Percentiles rank a stretch among this genome's conserved stretches.
Evolutionary conservation across 1,140 invertebrate genomes (phyloP).

Genomic region (Drosophila mayri): DNA sequence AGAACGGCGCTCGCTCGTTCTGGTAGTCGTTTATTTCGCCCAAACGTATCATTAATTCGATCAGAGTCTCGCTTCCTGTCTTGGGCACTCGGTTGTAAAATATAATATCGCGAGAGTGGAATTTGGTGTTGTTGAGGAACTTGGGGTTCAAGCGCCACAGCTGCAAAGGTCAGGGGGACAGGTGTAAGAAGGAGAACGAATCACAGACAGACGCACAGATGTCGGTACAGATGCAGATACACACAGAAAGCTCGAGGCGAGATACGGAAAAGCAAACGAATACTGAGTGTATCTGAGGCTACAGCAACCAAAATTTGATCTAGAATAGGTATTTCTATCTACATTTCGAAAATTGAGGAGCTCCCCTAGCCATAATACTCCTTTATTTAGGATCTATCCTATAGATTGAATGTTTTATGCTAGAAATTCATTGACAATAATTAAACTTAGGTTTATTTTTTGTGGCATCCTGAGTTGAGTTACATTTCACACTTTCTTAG

Average conservation of each 20-base stretch:
- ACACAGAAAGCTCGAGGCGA: conserved; percentile 39
- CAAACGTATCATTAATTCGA: conserved; percentile 91
- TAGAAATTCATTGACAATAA: neutral
- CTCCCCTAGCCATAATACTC: neutral
- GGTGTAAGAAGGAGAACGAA: conserved; percentile 86
- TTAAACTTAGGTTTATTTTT: conserved; percentile 1
- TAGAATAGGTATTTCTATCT: neutral
- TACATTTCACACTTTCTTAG: conserved; percentile 24
- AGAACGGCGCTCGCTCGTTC: conserved; percentile 34
- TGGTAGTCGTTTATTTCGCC: conserved; percentile 89
- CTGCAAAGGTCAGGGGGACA: conserved; percentile 88
- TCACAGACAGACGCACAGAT: conserved; percentile 22
- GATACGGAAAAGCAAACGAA: conserved; percentile 29
- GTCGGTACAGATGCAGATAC: conserved; percentile 21
- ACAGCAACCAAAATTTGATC: neutral
- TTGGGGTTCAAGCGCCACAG: conserved; percentile 56
- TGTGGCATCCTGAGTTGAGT: conserved; percentile 20
- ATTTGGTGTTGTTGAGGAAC: conserved; percentile 91
- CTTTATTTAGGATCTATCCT: neutral
- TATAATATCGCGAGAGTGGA: conserved; percentile 89
- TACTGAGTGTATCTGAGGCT: neutral
- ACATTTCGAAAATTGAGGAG: neutral
- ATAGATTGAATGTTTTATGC: no score
- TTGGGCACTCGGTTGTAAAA: conserved; percentile 96
- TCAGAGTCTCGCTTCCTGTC: conserved; percentile 92